A percentile compares a stretch with the other conserved stretches of the same genome.
Evolutionary conservation across 2,888 invertebrate genomes (phyloP).

Genomic region (Nyleta sp.): DNA sequence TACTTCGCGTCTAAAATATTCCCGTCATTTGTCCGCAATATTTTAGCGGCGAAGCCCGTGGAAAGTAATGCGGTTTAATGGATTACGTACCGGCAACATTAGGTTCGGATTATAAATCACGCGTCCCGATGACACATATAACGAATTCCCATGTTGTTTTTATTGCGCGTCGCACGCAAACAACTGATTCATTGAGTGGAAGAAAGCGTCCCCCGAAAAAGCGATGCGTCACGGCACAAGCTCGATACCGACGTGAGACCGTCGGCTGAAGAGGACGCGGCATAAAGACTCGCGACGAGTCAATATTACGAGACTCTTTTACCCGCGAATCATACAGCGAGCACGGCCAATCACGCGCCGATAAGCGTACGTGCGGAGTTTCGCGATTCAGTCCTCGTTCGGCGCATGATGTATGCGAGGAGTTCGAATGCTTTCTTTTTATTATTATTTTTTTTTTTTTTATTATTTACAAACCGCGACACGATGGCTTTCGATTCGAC

Average conservation of each 20-base stretch:
- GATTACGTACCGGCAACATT: conserved; percentile 37
- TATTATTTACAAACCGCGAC: neutral
- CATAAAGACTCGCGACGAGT: conserved; percentile 25
- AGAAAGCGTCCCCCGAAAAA: conserved; percentile 33
- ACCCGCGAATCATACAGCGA: conserved; percentile 31
- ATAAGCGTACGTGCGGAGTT: conserved; percentile 51
- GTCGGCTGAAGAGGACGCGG: neutral
- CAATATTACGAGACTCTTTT: conserved; percentile 37
- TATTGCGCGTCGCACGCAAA: conserved; percentile 32
- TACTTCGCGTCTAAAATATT: conserved; percentile 47
- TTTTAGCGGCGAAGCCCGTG: conserved; percentile 26
- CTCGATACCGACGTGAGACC: conserved; percentile 16
- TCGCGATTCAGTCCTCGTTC: conserved; percentile 43
- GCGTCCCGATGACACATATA: conserved; percentile 38
- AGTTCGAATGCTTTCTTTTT: conserved; percentile 28
- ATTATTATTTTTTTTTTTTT: neutral
- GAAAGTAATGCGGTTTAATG: conserved; percentile 53
- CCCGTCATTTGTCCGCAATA: conserved; percentile 39
- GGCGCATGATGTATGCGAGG: conserved; percentile 30
- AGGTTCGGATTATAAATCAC: conserved; percentile 49
- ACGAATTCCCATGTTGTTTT: conserved; percentile 39
- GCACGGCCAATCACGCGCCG: conserved; percentile 40
- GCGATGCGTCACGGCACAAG: conserved; percentile 31
- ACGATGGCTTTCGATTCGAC: no score
- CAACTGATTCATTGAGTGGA: conserved; percentile 45